Evolutionary conservation across 2,888 invertebrate genomes (phyloP), one percentile per base, ranked within the genome.

Genomic region (Aplocera efformata): DNA sequence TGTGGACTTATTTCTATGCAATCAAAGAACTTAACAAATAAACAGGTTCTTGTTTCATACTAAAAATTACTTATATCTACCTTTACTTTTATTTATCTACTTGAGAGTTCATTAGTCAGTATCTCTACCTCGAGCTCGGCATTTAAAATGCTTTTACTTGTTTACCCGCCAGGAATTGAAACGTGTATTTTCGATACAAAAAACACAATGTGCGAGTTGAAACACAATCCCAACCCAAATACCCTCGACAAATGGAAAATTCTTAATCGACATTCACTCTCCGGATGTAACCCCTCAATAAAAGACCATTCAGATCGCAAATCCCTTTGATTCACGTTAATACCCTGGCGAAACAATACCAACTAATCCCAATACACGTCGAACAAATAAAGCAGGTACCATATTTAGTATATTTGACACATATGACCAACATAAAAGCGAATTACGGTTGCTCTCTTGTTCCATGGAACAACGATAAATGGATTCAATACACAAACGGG

Each of bases 401-500:
- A 8, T 24, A 37, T 25, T 30, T 36, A 11, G 10, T 23, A 35
- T 33, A 34, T 38, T 42, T 36, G 47, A 47, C 47, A 47, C 25
- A 36, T 27, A 36, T 25, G 35, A 25, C 25, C 20, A 39, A 38
- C 44, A 47, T 47, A 43, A 48, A 38, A 32, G 29, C 33, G 35
- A 50, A 50, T 50, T 41, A 52, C 31, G 36, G 40, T 25, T 36
- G 36, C 25, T 28, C 42, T 48, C 48, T 53, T 56, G 53, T 58
- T 58, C 48, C 48, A 38, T 44, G 51, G 52, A 40, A 53, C 33
- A n/a, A 42, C 44, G 52, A 68, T 58, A 58, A 65, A 70, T 71
- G 63, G 58, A 47, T 59, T 54, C 65, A 72, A 69, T 68, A 67
- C 60, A 63, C 60, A 60, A 63, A 67, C 57, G 48, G 56, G 53